Conservation (phyloP, 2,113 vertebrate genomes). For the Xerus inauris region DNA sequence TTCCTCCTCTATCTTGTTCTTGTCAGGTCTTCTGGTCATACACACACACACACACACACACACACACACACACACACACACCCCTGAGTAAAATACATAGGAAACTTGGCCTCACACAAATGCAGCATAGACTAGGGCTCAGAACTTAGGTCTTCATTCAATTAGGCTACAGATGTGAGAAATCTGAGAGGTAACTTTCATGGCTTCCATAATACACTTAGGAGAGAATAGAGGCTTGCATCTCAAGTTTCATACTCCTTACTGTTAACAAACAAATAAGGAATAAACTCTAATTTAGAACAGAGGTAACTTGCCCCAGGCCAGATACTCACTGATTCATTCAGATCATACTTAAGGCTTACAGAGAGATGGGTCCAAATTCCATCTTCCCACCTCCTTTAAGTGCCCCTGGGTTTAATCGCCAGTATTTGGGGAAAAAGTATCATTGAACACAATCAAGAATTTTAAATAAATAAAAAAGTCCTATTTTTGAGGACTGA, state of each 20-base stretch:
- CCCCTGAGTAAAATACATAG: too few relatives aligned
- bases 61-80: too few relatives aligned
- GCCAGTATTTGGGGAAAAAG: not conserved
- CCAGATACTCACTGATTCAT: not conserved
- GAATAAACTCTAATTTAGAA: not conserved
- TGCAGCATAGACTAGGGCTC: not conserved
- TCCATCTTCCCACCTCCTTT: not conserved
- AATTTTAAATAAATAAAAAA: constrained; percentile 1
- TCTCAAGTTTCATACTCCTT: constrained; percentile 4
- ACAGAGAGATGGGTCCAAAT: not conserved
- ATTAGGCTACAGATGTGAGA: not conserved
- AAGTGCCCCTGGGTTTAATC: not conserved
- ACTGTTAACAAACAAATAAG: not conserved
- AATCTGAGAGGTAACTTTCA: not conserved
- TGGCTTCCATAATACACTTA: not conserved
- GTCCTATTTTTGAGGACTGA: not conserved
- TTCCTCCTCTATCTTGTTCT: too few relatives aligned
- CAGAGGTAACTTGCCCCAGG: not conserved
- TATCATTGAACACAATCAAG: not conserved
- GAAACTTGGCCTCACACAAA: not conserved
- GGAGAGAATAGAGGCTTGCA: not conserved
- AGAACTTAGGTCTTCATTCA: not conserved
- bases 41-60: too few relatives aligned
- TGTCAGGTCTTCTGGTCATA: too few relatives aligned
- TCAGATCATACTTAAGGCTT: not conserved